Conservation (phyloP, 2,797 vertebrate genomes). For the Gouania willdenowi region DNA sequence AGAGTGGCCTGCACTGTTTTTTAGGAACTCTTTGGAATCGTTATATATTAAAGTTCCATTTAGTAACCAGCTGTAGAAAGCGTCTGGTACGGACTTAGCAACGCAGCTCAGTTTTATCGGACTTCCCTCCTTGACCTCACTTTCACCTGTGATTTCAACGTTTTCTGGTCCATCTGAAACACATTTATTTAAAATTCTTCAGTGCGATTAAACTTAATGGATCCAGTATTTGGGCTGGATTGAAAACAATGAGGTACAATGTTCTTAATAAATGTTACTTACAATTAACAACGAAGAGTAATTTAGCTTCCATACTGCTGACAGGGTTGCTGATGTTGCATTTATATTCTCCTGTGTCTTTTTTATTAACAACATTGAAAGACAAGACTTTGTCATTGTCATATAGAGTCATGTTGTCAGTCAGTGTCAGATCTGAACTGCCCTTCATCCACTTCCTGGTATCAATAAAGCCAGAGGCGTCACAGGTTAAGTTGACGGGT, state of each 20-base stretch:
- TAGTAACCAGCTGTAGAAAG: conserved; percentile 36
- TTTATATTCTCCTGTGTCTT: conserved; percentile 44
- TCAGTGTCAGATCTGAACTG: conserved; percentile 13
- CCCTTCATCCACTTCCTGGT: conserved; percentile 48
- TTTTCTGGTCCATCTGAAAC: conserved; percentile 60
- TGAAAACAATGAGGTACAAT: too few species aligned
- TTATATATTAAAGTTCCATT: conserved; percentile 8
- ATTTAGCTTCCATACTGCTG: neutral
- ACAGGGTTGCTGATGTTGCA: conserved; percentile 43
- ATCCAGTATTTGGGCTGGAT: too few species aligned
- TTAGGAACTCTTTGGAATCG: neutral
- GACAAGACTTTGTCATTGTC: conserved; percentile 29
- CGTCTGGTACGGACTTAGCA: conserved; percentile 29
- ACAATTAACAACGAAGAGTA: conserved; percentile 38
- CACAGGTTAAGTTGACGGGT: conserved; percentile 36
- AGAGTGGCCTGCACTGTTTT: neutral
- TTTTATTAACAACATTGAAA: conserved; percentile 28
- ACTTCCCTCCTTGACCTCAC: neutral
- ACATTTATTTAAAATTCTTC: neutral
- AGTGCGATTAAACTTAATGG: too few species aligned
- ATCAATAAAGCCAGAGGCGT: conserved; percentile 24
- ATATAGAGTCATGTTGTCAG: conserved; percentile 11
- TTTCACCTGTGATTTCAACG: conserved; percentile 29
- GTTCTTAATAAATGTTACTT: conserved; percentile 19
- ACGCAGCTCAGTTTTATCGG: conserved; percentile 27